Conservation (phyloP, 2,888 invertebrate species). For the Troglohyphantes excavatus region DNA sequence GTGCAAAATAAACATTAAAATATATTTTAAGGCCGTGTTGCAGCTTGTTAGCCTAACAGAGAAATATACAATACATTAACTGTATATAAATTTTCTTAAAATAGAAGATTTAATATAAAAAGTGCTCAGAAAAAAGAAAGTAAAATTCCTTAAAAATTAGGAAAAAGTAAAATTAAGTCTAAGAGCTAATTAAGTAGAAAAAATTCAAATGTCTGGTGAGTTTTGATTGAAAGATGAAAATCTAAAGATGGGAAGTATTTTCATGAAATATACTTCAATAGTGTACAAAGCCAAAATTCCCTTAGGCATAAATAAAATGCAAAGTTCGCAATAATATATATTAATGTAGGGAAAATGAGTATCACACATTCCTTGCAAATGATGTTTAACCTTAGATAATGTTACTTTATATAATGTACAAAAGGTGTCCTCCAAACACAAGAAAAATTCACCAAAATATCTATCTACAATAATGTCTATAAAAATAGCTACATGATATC, state of each 20-base stretch:
- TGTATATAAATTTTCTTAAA: neutral
- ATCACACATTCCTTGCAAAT: neutral
- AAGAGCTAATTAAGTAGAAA: neutral
- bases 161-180: neutral
- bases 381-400: neutral
- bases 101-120: neutral
- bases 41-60: conserved; percentile 34
- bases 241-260: too few species aligned
- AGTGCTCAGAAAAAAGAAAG: neutral
- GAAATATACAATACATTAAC: neutral
- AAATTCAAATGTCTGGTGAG: neutral
- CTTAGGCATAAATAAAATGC: neutral
- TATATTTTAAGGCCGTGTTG: conserved; percentile 44
- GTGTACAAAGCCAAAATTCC: too few species aligned
- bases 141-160: neutral
- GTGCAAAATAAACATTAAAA: neutral
- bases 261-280: too few species aligned
- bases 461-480: conserved; percentile 12
- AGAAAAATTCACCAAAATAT: conserved; percentile 1
- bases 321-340: neutral
- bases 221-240: neutral
- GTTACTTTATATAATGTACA: neutral
- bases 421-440: neutral
- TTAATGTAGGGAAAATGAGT: neutral
- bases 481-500: conserved; percentile 21